Percentiles rank a stretch among this genome's conserved stretches.
These are phyloP conservation scores for Propithecus perrieri DNA, from an alignment of 2,797 vertebrate species.

Conservation along the genomic window DNA sequence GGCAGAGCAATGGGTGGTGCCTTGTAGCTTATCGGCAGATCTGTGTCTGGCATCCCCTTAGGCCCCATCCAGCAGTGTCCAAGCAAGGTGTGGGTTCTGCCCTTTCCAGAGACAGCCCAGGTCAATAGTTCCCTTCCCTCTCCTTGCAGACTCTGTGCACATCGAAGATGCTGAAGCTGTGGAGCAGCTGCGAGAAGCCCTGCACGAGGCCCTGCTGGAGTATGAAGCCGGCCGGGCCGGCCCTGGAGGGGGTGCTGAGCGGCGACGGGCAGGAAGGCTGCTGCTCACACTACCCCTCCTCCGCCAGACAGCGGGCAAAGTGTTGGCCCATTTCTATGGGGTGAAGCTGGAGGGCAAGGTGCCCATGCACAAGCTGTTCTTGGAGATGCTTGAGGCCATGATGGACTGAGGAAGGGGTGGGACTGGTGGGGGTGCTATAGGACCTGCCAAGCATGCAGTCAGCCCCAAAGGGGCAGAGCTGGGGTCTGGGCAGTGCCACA, in stretches of 20 bases:
- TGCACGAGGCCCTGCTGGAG: constrained; percentile 94
- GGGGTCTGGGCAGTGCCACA: constrained; percentile 75
- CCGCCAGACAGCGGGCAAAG: constrained; percentile 94
- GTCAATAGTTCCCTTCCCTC: background rate
- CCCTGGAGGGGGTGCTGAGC: constrained; percentile 86
- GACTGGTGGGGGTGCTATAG: constrained; percentile 63
- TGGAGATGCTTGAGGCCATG: constrained; percentile 98
- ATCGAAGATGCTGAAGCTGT: constrained; percentile 95
- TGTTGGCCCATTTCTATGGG: constrained; percentile 94
- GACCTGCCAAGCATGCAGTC: constrained; percentile 57
- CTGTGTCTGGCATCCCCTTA: background rate
- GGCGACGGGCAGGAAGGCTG: constrained; percentile 91
- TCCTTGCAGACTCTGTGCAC: constrained; percentile 91
- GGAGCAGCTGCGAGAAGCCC: constrained; percentile 93
- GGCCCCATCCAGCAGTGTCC: background rate
- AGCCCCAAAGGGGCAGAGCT: constrained; percentile 63
- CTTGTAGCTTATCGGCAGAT: background rate
- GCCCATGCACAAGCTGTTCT: constrained; percentile 97
- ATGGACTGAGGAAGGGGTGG: constrained; percentile 89
- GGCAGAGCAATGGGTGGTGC: background rate
- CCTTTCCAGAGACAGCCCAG: background rate
- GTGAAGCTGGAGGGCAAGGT: constrained; percentile 95
- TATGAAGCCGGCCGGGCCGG: constrained; percentile 89
- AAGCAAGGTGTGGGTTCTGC: too few species aligned
- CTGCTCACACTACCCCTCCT: constrained; percentile 94